Conservation (phyloP, 2,888 invertebrate species). For the Fragum fragum region DNA sequence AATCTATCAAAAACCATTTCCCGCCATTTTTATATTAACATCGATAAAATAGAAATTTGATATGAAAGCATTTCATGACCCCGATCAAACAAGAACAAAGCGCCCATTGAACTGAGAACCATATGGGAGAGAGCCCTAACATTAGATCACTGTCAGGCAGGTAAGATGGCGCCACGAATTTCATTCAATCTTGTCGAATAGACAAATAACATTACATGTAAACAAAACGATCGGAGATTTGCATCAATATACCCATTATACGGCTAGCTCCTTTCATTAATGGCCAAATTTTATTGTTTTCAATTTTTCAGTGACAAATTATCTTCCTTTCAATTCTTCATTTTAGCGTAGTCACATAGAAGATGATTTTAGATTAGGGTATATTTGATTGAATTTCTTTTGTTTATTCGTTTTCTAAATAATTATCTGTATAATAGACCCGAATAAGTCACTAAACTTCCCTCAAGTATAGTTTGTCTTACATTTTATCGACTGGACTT, state of each 20-base stretch:
- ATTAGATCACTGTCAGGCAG: background rate
- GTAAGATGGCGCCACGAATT: slow-evolving; percentile 12
- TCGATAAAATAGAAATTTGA: slow-evolving; percentile 41
- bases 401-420: too few relatives aligned
- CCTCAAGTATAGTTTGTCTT: too few relatives aligned
- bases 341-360: background rate
- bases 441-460: too few relatives aligned
- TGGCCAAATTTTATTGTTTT: background rate
- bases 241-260: slow-evolving; percentile 26
- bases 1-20: slow-evolving; percentile 32
- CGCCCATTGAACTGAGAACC: slow-evolving; percentile 42
- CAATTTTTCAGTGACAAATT: background rate
- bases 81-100: slow-evolving; percentile 34
- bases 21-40: slow-evolving; percentile 38
- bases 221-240: slow-evolving; percentile 20
- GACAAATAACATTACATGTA: slow-evolving; percentile 7
- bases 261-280: background rate
- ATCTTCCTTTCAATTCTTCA: background rate
- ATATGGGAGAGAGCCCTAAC: slow-evolving; percentile 36
- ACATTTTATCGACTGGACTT: too few relatives aligned
- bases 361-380: background rate
- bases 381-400: background rate
- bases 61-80: slow-evolving; percentile 38
- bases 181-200: slow-evolving; percentile 19
- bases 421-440: too few relatives aligned